phyloP scores from a whole-genome alignment of 2,113 vertebrate genomes.

The Cephalopholis sonnerati region DNA sequence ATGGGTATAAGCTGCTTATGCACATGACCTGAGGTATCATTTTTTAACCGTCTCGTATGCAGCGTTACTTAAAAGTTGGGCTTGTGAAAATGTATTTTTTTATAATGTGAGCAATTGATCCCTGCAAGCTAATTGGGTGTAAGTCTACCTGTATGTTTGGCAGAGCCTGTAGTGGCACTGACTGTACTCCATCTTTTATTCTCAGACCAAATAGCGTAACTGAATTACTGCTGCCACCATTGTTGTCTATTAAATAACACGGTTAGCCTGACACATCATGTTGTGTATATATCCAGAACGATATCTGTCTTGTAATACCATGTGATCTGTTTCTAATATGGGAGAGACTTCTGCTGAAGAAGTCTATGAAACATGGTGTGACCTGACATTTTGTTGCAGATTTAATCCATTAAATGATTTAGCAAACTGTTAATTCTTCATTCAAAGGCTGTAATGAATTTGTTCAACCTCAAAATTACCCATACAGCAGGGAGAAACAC shows the following conservation, averaged over 20 bases:
- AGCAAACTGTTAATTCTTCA: background rate
- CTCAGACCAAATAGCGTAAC: constrained; percentile 1
- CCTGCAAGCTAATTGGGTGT: constrained; percentile 32
- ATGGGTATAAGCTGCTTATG: too few relatives aligned
- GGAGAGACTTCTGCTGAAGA: background rate
- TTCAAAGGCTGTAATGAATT: constrained; percentile 3
- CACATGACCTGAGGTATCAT: too few relatives aligned
- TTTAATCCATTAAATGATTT: constrained; percentile 4
- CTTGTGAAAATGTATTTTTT: constrained; percentile 34
- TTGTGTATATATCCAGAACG: background rate
- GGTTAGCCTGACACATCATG: background rate
- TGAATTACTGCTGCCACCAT: background rate
- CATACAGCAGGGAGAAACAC: constrained; percentile 11
- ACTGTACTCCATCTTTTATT: constrained; percentile 30
- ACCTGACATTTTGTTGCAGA: background rate
- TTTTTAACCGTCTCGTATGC: background rate
- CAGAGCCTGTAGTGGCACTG: background rate
- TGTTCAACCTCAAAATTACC: background rate
- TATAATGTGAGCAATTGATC: constrained; percentile 9
- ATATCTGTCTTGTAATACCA: background rate
- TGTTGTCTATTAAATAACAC: background rate
- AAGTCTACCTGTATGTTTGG: background rate
- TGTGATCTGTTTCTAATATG: background rate
- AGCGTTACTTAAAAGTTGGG: constrained; percentile 33
- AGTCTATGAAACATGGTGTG: background rate